phyloP scores from a whole-genome alignment of 2,888 invertebrate species.

The Hesperia comma region DNA sequence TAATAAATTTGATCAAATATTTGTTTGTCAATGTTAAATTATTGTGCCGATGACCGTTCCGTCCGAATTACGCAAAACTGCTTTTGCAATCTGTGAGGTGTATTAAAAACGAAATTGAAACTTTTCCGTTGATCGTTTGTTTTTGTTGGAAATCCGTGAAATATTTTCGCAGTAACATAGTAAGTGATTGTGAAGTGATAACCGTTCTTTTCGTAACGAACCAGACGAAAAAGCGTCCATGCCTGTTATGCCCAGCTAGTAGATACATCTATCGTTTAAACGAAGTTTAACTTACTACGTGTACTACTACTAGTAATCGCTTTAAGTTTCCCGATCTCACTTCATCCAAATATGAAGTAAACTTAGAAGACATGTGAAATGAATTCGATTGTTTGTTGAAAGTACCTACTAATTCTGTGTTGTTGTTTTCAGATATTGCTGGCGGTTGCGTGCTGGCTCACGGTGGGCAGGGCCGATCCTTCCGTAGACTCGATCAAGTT shows the following conservation, averaged over 20 bases:
- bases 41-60: neutral
- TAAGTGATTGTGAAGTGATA: conserved; percentile 6
- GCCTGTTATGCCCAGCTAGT: too few species aligned
- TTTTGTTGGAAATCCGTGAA: neutral
- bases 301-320: too few species aligned
- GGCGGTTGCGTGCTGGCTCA: conserved; percentile 62
- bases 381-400: too few species aligned
- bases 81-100: conserved; percentile 3
- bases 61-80: neutral
- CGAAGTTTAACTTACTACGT: neutral
- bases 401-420: conserved; percentile 29
- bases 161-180: neutral
- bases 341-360: too few species aligned
- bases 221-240: too few species aligned
- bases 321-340: too few species aligned
- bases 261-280: conserved; percentile 1
- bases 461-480: conserved; percentile 52
- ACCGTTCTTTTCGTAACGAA: neutral
- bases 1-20: conserved; percentile 5
- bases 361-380: too few species aligned
- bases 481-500: conserved; percentile 51
- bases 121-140: conserved; percentile 2
- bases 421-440: conserved; percentile 61
- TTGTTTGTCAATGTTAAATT: neutral
- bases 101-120: neutral